These are phyloP conservation scores for Trachops cirrhosus DNA, from an alignment of 2,797 vertebrate genomes.

Conservation along the genomic window DNA sequence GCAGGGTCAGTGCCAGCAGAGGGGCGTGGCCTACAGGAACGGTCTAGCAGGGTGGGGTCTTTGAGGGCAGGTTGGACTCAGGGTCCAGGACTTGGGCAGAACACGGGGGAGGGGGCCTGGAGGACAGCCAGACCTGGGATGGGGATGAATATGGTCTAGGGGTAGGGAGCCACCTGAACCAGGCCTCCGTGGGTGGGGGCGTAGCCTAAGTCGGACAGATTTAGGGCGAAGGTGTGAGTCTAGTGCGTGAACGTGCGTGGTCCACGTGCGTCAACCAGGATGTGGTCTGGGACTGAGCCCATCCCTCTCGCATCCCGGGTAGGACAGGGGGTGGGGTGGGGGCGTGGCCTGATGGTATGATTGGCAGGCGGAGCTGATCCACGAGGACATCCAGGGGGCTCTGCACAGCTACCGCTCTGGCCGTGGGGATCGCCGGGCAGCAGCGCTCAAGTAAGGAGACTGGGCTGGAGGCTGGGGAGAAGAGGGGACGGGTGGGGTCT, in stretches of 20 bases:
- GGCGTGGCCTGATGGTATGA: neutral
- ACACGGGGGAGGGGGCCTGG: neutral
- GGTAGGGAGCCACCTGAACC: neutral
- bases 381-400: constrained; percentile 83
- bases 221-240: neutral
- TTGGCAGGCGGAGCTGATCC: constrained; percentile 86
- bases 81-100: neutral
- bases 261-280: neutral
- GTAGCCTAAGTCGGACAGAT: neutral
- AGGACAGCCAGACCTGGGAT: neutral
- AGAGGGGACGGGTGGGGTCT: neutral
- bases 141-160: neutral
- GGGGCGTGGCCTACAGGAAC: neutral
- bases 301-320: neutral
- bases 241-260: neutral
- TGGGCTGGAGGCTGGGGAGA: no score
- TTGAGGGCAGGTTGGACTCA: neutral
- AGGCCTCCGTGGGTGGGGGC: neutral
- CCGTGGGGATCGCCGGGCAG: constrained; percentile 70
- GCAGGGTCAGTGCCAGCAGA: neutral
- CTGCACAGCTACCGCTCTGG: constrained; percentile 80
- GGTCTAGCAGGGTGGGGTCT: no score
- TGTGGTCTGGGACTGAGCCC: no score
- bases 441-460: constrained; percentile 83
- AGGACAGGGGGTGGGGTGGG: neutral